Evolutionary conservation across 2,797 vertebrate genomes (phyloP).

Genomic region (Catamblyrhynchus diadema): DNA sequence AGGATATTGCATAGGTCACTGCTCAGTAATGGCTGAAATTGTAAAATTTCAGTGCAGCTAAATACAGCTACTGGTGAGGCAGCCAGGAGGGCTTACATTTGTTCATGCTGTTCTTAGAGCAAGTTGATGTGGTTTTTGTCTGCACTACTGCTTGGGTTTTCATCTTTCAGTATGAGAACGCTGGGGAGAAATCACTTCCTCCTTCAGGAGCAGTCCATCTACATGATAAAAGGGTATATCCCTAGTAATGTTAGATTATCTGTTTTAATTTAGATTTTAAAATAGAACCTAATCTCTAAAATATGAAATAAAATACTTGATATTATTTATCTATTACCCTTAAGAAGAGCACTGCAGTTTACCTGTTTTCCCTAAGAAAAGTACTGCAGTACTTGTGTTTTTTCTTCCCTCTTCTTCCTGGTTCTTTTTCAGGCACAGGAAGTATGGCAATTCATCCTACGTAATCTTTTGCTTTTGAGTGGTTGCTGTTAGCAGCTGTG

Average conservation of each 20-base stretch:
- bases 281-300: background rate
- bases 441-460: background rate
- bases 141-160: background rate
- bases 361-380: background rate
- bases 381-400: background rate
- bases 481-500: background rate
- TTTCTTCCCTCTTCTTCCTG: background rate
- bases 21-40: background rate
- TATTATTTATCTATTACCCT: background rate
- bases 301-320: background rate
- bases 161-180: background rate
- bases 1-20: background rate
- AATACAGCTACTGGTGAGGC: background rate
- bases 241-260: background rate
- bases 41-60: background rate
- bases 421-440: background rate
- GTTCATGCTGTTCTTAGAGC: background rate
- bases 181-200: background rate
- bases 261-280: background rate
- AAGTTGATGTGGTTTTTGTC: background rate
- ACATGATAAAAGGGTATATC: background rate
- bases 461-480: background rate
- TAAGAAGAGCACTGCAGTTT: background rate
- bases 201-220: background rate
- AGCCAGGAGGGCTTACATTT: accelerated